Conservation (phyloP, 2,797 vertebrate genomes). For the Pangasius mekongensis region DNA sequence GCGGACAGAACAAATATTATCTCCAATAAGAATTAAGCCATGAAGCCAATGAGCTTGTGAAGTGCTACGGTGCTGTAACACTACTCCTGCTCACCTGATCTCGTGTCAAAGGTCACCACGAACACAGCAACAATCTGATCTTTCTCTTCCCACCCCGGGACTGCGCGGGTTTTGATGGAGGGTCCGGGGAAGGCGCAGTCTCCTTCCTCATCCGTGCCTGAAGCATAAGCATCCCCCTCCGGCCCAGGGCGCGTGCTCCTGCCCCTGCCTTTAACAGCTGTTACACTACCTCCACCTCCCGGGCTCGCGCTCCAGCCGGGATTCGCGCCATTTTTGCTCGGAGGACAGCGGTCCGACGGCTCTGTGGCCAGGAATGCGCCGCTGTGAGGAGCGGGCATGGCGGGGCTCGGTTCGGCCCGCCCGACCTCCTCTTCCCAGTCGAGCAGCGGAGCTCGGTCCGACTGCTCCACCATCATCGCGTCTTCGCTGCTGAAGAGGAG, state of each 20-base stretch:
- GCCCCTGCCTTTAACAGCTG: slow-evolving; percentile 68
- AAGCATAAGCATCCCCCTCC: slow-evolving; percentile 61
- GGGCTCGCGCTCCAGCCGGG: slow-evolving; percentile 57
- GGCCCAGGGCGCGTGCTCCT: slow-evolving; percentile 62
- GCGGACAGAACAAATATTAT: slow-evolving; percentile 4
- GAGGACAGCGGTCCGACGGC: slow-evolving; percentile 60
- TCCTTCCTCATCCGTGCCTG: slow-evolving; percentile 60
- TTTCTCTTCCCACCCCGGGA: slow-evolving; percentile 83
- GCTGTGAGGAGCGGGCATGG: slow-evolving; percentile 63
- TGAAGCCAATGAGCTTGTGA: background rate
- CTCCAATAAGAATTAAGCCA: background rate
- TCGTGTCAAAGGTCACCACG: slow-evolving; percentile 93
- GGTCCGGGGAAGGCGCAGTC: slow-evolving; percentile 68
- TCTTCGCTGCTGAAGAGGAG: slow-evolving; percentile 42
- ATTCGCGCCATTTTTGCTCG: slow-evolving; percentile 57
- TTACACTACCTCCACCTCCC: slow-evolving; percentile 50
- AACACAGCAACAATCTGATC: slow-evolving; percentile 95
- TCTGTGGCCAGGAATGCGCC: slow-evolving; percentile 63
- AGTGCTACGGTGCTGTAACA: background rate
- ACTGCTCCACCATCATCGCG: slow-evolving; percentile 84
- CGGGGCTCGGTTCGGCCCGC: slow-evolving; percentile 72
- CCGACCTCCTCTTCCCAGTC: slow-evolving; percentile 91
- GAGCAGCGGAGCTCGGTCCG: slow-evolving; percentile 91
- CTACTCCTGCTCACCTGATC: slow-evolving; percentile 84
- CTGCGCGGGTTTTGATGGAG: slow-evolving; percentile 61